Evolutionary conservation across 2,113 vertebrate genomes (phyloP).

Genomic region (Ginglymostoma cirratum): DNA sequence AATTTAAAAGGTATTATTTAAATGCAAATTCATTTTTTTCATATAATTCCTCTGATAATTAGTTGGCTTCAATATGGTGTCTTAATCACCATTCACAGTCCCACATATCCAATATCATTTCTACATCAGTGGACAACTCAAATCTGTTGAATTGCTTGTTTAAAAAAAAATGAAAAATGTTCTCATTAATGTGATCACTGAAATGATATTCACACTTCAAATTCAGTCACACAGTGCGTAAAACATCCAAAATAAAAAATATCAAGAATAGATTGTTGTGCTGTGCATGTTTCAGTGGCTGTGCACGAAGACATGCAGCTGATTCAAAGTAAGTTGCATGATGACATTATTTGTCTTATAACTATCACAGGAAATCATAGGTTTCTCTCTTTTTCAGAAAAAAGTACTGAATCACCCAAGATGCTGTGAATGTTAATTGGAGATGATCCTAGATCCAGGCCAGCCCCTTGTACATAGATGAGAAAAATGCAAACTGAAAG

Average conservation of each 20-base stretch:
- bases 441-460: not conserved
- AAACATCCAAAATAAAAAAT: not conserved
- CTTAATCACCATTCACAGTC: not conserved
- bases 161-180: not conserved
- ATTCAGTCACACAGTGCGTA: not conserved
- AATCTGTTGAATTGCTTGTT: not conserved
- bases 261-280: not conserved
- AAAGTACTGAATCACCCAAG: not conserved
- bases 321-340: not conserved
- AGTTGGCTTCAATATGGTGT: not conserved
- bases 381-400: not conserved
- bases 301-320: not conserved
- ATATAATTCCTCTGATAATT: not conserved
- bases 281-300: not conserved
- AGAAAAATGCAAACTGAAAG: not conserved
- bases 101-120: not conserved
- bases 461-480: not conserved
- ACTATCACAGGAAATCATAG: not conserved
- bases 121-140: not conserved
- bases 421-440: not conserved
- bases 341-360: not conserved
- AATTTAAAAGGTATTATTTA: not conserved
- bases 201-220: not conserved
- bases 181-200: not conserved
- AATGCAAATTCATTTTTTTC: not conserved